phyloP scores from a whole-genome alignment of 2,888 invertebrate genomes.

The Odontocerum albicorne region DNA sequence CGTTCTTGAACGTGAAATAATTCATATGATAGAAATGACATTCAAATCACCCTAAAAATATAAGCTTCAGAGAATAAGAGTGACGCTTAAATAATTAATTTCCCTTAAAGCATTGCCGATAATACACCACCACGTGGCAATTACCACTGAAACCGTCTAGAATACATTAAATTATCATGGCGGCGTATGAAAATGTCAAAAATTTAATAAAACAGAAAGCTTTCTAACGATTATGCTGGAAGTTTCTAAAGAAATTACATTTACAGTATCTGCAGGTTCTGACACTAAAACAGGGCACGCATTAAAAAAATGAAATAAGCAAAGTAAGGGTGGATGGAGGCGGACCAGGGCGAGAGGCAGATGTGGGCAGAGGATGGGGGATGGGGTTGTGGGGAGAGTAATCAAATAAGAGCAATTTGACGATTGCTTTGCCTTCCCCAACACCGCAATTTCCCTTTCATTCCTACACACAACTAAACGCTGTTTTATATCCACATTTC shows the following conservation, averaged over 20 bases:
- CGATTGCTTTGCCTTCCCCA: constrained; percentile 30
- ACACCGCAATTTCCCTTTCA: constrained; percentile 20
- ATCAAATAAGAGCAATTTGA: constrained; percentile 37
- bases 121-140: too few relatives aligned
- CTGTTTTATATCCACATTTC: too few relatives aligned
- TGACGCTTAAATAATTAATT: too few relatives aligned
- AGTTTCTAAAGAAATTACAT: not conserved
- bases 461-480: too few relatives aligned
- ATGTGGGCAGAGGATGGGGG: not conserved
- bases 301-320: constrained; percentile 36
- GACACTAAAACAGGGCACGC: constrained; percentile 28
- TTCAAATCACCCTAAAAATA: too few relatives aligned
- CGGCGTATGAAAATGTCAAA: not conserved
- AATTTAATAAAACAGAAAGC: not conserved
- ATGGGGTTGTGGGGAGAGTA: constrained; percentile 7
- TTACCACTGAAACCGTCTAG: not conserved
- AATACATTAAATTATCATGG: not conserved
- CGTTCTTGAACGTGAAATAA: too few relatives aligned
- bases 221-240: constrained; percentile 2
- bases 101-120: too few relatives aligned
- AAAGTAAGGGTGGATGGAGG: constrained; percentile 5
- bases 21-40: too few relatives aligned
- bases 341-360: constrained; percentile 2
- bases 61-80: too few relatives aligned
- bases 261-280: not conserved